These are phyloP conservation scores for Argopecten irradians DNA, from an alignment of 1,140 invertebrate genomes.

Conservation along the genomic window DNA sequence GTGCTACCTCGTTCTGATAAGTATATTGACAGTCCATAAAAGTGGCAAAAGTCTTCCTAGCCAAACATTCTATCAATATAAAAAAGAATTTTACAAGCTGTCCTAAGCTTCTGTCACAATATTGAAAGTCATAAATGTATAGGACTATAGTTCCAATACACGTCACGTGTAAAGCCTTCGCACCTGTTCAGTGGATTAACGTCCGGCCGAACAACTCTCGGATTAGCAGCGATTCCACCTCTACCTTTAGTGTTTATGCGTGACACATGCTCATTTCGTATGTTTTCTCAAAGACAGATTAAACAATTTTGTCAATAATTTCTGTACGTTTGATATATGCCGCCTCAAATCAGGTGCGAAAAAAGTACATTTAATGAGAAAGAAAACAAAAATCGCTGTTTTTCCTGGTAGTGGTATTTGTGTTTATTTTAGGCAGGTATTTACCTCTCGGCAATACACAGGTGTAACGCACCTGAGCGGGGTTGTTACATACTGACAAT, in stretches of 20 bases:
- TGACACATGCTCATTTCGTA: constrained; percentile 2
- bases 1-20: background rate
- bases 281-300: background rate
- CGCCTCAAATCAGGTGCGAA: constrained; percentile 5
- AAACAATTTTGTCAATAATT: background rate
- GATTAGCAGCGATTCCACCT: background rate
- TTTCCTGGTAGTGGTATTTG: background rate
- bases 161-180: constrained; percentile 13
- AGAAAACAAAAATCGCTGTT: background rate
- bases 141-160: background rate
- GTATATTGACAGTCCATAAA: constrained; percentile 10
- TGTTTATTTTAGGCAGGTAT: background rate
- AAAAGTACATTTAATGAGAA: constrained; percentile 1
- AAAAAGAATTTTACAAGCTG: background rate
- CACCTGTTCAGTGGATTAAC: background rate
- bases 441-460: background rate
- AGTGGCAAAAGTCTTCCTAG: constrained; percentile 15
- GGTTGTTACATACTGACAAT: no score
- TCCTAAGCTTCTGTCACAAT: background rate
- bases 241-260: background rate
- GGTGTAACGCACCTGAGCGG: background rate
- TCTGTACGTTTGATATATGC: constrained; percentile 1
- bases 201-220: background rate
- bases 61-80: background rate
- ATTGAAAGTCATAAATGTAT: constrained; percentile 16